Conservation (phyloP, 2,113 vertebrate genomes). For the Campylorhamphus procurvoides region DNA sequence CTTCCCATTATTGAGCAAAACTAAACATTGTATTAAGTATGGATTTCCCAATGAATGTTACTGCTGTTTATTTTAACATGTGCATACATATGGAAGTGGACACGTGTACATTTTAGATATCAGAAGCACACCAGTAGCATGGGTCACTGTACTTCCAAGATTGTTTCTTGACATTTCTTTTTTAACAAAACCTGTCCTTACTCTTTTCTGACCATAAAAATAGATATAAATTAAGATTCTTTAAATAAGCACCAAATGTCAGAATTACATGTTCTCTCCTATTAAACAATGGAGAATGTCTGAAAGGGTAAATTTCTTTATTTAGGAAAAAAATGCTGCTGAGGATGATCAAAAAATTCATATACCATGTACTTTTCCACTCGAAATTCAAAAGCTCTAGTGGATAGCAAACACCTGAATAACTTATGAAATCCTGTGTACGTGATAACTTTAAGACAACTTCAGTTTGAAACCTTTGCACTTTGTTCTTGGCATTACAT, state of each 20-base stretch:
- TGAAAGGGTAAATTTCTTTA: background rate
- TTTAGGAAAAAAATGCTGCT: background rate
- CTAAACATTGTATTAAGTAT: conserved; percentile 33
- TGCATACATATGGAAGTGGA: background rate
- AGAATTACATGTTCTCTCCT: conserved; percentile 33
- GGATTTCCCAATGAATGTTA: conserved; percentile 30
- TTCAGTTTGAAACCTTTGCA: conserved; percentile 25
- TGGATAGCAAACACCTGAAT: conserved; percentile 44
- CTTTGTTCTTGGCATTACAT: conserved; percentile 34
- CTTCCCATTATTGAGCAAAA: conserved; percentile 44
- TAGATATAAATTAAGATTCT: conserved; percentile 2
- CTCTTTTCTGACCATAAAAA: background rate
- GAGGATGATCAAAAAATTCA: conserved; percentile 50
- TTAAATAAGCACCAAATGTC: background rate
- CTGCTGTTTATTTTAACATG: background rate
- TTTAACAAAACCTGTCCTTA: background rate
- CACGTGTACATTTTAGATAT: background rate
- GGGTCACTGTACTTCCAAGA: background rate
- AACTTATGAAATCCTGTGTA: background rate
- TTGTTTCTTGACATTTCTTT: background rate
- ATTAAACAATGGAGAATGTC: background rate
- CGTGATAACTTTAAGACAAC: conserved; percentile 49
- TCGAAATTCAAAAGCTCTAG: conserved; percentile 39
- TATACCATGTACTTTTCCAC: conserved; percentile 17
- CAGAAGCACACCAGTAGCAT: background rate